Percentiles rank a stretch among this genome's conserved stretches.
Conservation (phyloP, 2,113 vertebrate species). For the Helogale parvula region DNA sequence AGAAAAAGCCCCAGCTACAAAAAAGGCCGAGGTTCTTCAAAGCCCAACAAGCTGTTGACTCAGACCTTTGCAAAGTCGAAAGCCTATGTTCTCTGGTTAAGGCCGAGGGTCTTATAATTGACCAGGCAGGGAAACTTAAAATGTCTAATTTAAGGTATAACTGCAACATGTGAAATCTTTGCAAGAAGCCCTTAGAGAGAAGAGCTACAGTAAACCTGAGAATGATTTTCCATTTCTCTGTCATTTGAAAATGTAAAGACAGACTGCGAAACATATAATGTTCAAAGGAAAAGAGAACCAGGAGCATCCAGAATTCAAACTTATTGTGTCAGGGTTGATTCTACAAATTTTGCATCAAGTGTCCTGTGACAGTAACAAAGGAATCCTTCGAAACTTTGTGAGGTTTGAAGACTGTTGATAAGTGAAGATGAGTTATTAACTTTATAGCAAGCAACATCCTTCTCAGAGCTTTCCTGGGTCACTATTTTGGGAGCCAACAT, state of each 20-base stretch:
- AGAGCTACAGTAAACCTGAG: not conserved
- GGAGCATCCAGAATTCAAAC: not conserved
- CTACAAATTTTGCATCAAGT: constrained; percentile 7
- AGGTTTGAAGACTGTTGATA: not conserved
- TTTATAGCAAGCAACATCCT: not conserved
- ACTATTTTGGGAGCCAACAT: not conserved
- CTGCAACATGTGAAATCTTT: constrained; percentile 51
- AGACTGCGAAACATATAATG: not conserved
- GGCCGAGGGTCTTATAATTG: constrained; percentile 57
- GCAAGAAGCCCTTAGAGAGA: constrained; percentile 32
- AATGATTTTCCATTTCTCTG: constrained; percentile 56
- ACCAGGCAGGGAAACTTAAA: constrained; percentile 21
- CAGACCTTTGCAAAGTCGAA: constrained; percentile 59
- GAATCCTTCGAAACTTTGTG: not conserved
- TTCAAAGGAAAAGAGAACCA: constrained; percentile 31
- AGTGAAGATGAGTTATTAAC: constrained; percentile 26
- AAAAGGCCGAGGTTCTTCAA: constrained; percentile 66
- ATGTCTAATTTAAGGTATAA: constrained; percentile 56
- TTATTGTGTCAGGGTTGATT: not conserved
- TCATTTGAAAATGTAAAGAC: constrained; percentile 47
- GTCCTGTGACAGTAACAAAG: not conserved
- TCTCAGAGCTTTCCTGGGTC: not conserved
- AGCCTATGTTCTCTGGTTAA: constrained; percentile 47
- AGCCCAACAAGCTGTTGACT: constrained; percentile 70
- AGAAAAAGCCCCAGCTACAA: constrained; percentile 40